A percentile compares a stretch with the other conserved stretches of the same genome.
phyloP scores from a whole-genome alignment of 2,797 vertebrate genomes.

The Salmo trutta region DNA sequence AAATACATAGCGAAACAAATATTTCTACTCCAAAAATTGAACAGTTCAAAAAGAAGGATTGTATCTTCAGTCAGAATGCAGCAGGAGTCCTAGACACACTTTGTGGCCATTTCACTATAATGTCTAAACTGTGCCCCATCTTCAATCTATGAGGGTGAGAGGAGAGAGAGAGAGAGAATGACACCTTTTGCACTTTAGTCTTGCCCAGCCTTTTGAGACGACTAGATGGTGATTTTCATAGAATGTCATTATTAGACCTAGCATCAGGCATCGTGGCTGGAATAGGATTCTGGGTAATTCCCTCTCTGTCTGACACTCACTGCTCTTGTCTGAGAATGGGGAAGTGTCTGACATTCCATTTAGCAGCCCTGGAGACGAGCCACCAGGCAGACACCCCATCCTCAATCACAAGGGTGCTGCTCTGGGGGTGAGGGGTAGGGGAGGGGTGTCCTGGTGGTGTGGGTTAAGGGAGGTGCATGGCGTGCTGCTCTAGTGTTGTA shows the following conservation, averaged over 20 bases:
- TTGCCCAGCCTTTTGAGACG: neutral
- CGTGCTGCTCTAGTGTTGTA: neutral
- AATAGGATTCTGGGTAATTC: constrained; percentile 17
- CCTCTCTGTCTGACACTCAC: constrained; percentile 25
- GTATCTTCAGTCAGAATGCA: constrained; percentile 10
- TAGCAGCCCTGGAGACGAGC: neutral
- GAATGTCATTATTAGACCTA: constrained; percentile 7
- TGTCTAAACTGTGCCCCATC: neutral
- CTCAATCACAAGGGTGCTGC: constrained; percentile 31
- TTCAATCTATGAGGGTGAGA: neutral
- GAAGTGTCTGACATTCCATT: neutral
- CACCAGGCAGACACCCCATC: neutral
- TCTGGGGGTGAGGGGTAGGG: neutral
- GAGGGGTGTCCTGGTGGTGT: neutral
- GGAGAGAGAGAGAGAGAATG: neutral
- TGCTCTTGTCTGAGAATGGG: neutral
- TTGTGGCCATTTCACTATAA: neutral
- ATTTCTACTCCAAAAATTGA: constrained; percentile 26
- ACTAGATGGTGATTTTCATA: neutral
- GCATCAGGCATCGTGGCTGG: neutral
- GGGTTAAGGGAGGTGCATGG: neutral
- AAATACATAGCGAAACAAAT: constrained; percentile 32
- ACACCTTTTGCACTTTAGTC: constrained; percentile 6
- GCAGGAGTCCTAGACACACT: neutral
- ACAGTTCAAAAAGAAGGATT: constrained; percentile 29